These are phyloP conservation scores for Melanotus villosus DNA, from an alignment of 2,888 invertebrate genomes.

Conservation along the genomic window DNA sequence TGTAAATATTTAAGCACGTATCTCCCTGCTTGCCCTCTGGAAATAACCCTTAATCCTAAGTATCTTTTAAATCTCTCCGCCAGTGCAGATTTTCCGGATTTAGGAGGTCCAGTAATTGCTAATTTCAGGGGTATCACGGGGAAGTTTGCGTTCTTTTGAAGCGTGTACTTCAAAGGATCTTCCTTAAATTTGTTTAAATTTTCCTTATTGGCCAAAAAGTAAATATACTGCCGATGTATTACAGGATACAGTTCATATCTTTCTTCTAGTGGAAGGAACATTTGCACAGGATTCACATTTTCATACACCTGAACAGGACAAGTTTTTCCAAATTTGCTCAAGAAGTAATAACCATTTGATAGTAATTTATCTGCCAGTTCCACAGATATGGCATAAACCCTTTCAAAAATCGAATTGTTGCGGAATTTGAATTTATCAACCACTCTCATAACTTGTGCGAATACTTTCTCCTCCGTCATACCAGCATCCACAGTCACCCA, in stretches of 20 bases:
- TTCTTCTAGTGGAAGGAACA: constrained; percentile 68
- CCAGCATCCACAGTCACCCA: constrained; percentile 67
- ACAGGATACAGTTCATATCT: constrained; percentile 71
- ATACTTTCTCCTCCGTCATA: constrained; percentile 60
- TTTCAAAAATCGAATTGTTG: constrained; percentile 72
- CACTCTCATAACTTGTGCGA: constrained; percentile 57
- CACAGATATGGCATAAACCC: constrained; percentile 70
- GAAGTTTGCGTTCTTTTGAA: constrained; percentile 66
- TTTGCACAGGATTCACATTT: constrained; percentile 69
- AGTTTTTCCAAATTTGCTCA: constrained; percentile 75
- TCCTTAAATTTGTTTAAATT: constrained; percentile 70
- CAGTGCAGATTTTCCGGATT: constrained; percentile 74
- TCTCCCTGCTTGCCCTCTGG: constrained; percentile 71
- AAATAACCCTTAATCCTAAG: constrained; percentile 72
- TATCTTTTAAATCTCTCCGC: constrained; percentile 71
- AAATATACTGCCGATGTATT: constrained; percentile 73
- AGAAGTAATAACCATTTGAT: constrained; percentile 73
- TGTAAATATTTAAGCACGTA: constrained; percentile 69
- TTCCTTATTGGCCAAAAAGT: constrained; percentile 71
- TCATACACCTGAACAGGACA: constrained; percentile 77
- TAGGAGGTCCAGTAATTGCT: constrained; percentile 75
- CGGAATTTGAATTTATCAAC: constrained; percentile 67
- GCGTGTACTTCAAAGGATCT: constrained; percentile 73
- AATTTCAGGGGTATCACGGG: constrained; percentile 72
- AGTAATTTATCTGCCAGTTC: constrained; percentile 74